These are phyloP conservation scores for Drosophila ambigua DNA, from an alignment of 1,140 invertebrate species.

Conservation along the genomic window DNA sequence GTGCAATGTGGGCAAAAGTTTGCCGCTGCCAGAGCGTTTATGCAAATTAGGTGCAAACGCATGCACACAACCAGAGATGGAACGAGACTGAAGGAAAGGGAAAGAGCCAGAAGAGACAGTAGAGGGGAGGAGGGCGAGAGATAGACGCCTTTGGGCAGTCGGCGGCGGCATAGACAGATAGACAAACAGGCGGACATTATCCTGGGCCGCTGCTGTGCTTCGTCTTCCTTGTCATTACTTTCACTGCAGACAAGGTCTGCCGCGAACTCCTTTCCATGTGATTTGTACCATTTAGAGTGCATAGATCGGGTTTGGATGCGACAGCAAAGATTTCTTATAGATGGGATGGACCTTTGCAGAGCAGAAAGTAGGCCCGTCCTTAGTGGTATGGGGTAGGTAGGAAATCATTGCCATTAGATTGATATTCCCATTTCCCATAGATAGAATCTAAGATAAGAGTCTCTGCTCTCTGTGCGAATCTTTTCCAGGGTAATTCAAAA, in stretches of 20 bases:
- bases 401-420: too few species aligned
- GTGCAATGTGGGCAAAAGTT: constrained; percentile 81
- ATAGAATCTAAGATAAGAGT: too few species aligned
- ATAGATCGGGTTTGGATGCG: background rate
- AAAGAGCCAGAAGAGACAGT: constrained; percentile 8
- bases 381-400: too few species aligned
- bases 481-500: too few species aligned
- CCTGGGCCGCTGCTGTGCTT: constrained; percentile 32
- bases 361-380: too few species aligned
- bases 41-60: constrained; percentile 80
- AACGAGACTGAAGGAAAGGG: background rate
- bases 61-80: constrained; percentile 46
- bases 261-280: constrained; percentile 47
- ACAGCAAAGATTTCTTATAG: background rate
- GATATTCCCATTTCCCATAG: too few species aligned
- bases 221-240: constrained; percentile 54
- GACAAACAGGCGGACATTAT: constrained; percentile 76
- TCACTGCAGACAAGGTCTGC: constrained; percentile 63
- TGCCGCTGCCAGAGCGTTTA: constrained; percentile 73
- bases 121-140: constrained; percentile 2
- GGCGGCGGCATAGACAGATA: constrained; percentile 37
- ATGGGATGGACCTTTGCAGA: constrained; percentile 9
- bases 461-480: too few species aligned
- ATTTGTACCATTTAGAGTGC: constrained; percentile 54
- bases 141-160: constrained; percentile 6